These are phyloP conservation scores for Sardinella longiceps DNA, from an alignment of 2,797 vertebrate genomes.

Conservation along the genomic window DNA sequence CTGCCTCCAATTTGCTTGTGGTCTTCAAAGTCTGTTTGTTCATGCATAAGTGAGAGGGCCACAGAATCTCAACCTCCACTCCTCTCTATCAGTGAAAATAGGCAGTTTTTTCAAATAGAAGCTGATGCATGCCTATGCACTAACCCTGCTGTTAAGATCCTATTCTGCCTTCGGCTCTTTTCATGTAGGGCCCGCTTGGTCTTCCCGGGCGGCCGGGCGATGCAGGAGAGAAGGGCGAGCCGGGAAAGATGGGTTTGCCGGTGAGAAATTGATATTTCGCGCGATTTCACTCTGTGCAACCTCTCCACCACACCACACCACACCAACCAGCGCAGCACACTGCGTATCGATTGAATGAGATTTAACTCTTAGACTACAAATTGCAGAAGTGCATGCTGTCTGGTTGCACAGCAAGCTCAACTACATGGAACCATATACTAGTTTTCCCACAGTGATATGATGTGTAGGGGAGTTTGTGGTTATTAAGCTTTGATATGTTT, in stretches of 20 bases:
- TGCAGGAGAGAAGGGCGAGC: constrained; percentile 79
- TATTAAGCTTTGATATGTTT: constrained; percentile 37
- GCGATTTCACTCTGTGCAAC: neutral
- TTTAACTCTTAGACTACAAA: neutral
- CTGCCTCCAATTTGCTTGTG: neutral
- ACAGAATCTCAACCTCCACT: neutral
- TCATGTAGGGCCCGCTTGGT: constrained; percentile 80
- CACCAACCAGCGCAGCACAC: no score
- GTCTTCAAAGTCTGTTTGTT: neutral
- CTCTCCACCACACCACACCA: neutral
- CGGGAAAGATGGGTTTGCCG: constrained; percentile 62
- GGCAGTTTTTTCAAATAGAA: no score
- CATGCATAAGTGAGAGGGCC: neutral
- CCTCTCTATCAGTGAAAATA: neutral
- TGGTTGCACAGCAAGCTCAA: neutral
- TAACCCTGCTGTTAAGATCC: neutral
- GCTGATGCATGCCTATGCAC: neutral
- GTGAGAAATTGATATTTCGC: constrained; percentile 58
- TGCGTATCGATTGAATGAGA: neutral
- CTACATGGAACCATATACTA: neutral
- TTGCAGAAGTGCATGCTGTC: neutral
- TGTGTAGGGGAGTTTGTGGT: neutral
- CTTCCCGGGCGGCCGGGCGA: constrained; percentile 82
- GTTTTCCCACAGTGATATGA: neutral
- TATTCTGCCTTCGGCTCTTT: neutral